Base-by-base conservation (phyloP, 1,140 invertebrate species). In the Saxidomus purpurata region DNA sequence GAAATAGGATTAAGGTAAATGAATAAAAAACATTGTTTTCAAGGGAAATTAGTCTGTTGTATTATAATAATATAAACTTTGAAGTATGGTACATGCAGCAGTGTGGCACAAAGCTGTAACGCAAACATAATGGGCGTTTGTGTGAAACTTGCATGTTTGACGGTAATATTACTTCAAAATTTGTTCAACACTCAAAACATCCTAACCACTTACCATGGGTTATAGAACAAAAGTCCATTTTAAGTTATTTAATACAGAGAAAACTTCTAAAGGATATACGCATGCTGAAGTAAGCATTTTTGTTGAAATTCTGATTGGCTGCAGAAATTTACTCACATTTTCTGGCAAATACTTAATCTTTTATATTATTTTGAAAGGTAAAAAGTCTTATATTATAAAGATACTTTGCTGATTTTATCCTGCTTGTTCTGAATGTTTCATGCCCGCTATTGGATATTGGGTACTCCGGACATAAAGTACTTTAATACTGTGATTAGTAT, bases 161-260 rank as follows among this genome's bases (percentile, higher is more conserved):
- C 34, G 36, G 34, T 71, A 71, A 71, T 71, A 71, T 71, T 71
- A 71, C 67, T 38, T 71, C 34, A 71, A 71, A 36, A 71, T 40
- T 71, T 38, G 34, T 71, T 71, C 67, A 38, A 34, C 59, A 63
- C 25, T 25, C 25, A 1, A 63, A 28, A 63, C 59, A 28, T 63
- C 19, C 1, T 28, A 63, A 25, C 22, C 25, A 63, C 25, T 63
- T 63, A 63, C 11, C 59, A 63, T 63, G 59, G 25, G 19, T 63
- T 11, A 9, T 63, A 63, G 59, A 63, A 63, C 59, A 25, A 63
- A 63, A 28, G 59, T 63, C 4, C 59, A 63, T 63, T 63, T 63
- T 63, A 63, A 63, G n/a, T 28, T 28, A 28, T 22, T 25, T 3
- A 63, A 1, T 9, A 15, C n/a, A 4, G 59, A 28, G 8, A 63